Evolutionary conservation across 2,797 vertebrate species (phyloP).

Genomic region (Sphenopsis melanotis): DNA sequence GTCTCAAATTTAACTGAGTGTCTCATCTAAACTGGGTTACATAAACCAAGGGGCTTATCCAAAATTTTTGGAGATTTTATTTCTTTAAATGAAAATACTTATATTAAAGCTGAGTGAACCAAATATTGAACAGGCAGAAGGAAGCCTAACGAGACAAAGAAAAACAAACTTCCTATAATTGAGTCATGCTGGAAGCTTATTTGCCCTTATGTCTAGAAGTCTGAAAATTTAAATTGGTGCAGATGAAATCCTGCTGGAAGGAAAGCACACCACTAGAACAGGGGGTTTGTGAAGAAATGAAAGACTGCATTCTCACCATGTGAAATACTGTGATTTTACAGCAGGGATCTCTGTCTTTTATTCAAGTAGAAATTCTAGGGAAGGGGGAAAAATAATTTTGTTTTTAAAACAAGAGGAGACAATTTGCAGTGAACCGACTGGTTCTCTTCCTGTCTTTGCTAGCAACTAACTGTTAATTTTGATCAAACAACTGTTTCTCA

Average conservation of each 20-base stretch:
- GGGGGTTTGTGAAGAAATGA: not conserved
- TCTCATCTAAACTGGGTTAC: not conserved
- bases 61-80: not conserved
- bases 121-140: not conserved
- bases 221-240: constrained; percentile 3
- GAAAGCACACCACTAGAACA: not conserved
- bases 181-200: constrained; percentile 9
- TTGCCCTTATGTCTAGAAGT: not conserved
- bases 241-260: constrained; percentile 9
- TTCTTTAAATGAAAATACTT: constrained; percentile 17
- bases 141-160: constrained; percentile 7
- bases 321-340: not conserved
- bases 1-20: not conserved
- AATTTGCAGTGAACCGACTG: not conserved
- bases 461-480: not conserved
- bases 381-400: not conserved
- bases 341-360: not conserved
- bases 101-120: not conserved
- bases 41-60: not conserved
- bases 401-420: not conserved
- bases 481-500: not conserved
- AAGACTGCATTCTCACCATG: not conserved
- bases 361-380: not conserved
- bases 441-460: not conserved
- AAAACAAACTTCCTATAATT: constrained; percentile 31